Evolutionary conservation across 2,113 vertebrate genomes (phyloP).

Genomic region (Oxyura jamaicensis): DNA sequence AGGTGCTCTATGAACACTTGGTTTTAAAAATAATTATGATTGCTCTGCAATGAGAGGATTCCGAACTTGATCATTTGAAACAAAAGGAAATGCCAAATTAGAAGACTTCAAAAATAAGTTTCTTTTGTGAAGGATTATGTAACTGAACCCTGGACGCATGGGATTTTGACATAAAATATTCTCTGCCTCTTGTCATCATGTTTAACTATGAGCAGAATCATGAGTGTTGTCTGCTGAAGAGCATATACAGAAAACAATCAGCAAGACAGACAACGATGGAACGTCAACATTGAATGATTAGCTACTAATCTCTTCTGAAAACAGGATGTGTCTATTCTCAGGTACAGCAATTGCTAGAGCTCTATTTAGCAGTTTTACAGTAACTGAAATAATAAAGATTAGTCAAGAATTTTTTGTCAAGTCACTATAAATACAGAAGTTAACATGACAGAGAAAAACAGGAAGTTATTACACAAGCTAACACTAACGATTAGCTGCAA

Average conservation of each 20-base stretch:
- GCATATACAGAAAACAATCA: background rate
- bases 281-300: background rate
- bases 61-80: background rate
- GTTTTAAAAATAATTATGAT: background rate
- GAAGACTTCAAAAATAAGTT: background rate
- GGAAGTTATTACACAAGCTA: slow-evolving; percentile 42
- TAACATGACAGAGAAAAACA: background rate
- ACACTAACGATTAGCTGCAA: background rate
- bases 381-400: background rate
- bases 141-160: background rate
- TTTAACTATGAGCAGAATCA: background rate
- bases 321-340: background rate
- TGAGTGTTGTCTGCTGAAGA: background rate
- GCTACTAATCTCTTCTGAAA: background rate
- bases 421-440: slow-evolving; percentile 55
- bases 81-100: background rate
- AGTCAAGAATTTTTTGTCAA: slow-evolving; percentile 9
- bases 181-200: background rate
- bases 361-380: background rate
- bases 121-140: background rate
- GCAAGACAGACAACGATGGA: background rate
- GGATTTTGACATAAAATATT: background rate
- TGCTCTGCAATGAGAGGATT: background rate
- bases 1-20: background rate
- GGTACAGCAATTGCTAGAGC: background rate